phyloP scores from a whole-genome alignment of 1,140 invertebrate species.

The Philotrypesis tridentata region DNA sequence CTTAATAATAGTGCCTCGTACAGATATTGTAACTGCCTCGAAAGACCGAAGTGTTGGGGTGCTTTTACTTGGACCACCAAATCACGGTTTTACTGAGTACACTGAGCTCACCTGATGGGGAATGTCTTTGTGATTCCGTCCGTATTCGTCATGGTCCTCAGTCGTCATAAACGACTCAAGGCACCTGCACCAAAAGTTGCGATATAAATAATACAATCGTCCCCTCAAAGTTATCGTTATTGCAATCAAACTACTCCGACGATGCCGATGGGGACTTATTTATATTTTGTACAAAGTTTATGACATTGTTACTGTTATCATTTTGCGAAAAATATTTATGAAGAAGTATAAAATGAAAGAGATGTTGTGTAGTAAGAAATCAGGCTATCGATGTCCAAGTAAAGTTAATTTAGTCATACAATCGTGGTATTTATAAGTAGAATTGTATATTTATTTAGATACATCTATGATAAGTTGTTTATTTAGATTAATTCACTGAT shows the following conservation, averaged over 20 bases:
- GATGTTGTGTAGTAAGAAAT: not conserved
- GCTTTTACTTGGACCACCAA: conserved; percentile 73
- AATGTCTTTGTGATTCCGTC: conserved; percentile 38
- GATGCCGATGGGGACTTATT: conserved; percentile 13
- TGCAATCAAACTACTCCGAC: not conserved
- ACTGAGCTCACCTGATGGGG: conserved; percentile 73
- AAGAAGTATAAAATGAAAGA: not conserved
- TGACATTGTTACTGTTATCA: conserved; percentile 49
- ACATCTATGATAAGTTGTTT: not conserved
- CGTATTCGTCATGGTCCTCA: too few relatives aligned
- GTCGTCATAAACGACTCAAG: not conserved
- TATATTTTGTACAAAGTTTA: conserved; percentile 52
- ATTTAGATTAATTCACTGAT: not conserved
- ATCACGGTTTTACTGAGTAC: conserved; percentile 75
- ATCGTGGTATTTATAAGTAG: not conserved
- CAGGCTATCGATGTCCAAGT: not conserved
- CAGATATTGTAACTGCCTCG: conserved; percentile 75
- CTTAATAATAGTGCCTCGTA: conserved; percentile 50
- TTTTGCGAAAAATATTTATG: conserved; percentile 42
- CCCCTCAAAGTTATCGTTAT: not conserved
- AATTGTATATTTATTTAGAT: not conserved
- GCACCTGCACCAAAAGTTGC: not conserved
- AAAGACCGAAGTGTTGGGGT: conserved; percentile 75
- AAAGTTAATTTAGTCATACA: conserved; percentile 1
- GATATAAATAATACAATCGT: not conserved